A percentile compares a stretch with the other conserved stretches of the same genome.
Evolutionary conservation across 2,797 vertebrate genomes (phyloP).

Genomic region (Oreortyx pictus): DNA sequence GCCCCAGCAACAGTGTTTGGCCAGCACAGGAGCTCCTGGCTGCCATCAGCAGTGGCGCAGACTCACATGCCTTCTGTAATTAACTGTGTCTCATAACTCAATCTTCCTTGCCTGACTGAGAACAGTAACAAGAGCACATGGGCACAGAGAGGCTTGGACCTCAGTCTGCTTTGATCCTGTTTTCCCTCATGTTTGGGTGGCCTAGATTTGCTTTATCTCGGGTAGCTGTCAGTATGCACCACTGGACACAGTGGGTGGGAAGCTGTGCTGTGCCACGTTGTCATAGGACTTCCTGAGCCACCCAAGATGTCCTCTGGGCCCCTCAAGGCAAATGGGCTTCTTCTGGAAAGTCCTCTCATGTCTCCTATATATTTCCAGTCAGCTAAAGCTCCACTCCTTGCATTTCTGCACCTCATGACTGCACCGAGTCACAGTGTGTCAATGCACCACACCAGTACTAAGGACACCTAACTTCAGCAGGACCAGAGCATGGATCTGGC

Average conservation of each 20-base stretch:
- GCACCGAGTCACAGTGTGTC: no score
- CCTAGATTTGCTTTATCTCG: not conserved
- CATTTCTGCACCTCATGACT: no score
- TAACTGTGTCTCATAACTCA: not conserved
- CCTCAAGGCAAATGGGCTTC: no score
- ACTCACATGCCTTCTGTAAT: not conserved
- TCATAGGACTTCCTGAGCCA: no score
- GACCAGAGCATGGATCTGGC: no score
- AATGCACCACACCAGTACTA: no score
- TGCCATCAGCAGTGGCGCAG: not conserved
- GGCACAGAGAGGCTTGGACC: not conserved
- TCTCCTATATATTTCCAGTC: no score
- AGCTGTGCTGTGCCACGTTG: not conserved
- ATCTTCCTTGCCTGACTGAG: not conserved
- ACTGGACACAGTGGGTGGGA: not conserved
- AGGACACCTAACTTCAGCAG: no score
- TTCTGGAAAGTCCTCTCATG: no score
- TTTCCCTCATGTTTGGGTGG: not conserved
- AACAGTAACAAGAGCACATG: not conserved
- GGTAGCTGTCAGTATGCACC: not conserved
- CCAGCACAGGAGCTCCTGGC: not conserved
- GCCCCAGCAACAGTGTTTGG: not conserved
- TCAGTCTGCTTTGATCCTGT: not conserved
- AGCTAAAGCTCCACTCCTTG: not conserved
- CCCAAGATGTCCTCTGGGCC: no score